Evolutionary conservation across 2,888 invertebrate genomes (phyloP), one percentile per base, ranked within the genome.

Genomic region (Acanthosepion pharaonis): DNA sequence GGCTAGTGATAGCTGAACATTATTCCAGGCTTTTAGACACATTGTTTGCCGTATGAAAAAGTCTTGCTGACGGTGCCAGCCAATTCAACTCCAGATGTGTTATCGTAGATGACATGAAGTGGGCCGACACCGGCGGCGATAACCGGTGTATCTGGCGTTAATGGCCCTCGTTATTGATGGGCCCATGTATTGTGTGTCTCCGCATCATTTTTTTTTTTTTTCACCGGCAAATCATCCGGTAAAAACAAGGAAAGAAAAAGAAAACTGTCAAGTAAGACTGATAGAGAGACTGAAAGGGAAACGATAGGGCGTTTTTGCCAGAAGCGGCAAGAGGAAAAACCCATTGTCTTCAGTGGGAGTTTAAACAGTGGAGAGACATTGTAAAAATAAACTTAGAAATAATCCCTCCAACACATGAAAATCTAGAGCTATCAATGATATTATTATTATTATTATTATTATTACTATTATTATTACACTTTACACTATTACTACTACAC

Each of bases 61-160:
- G n/a, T 78, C 18, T 78, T 15, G 78, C 78, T 78, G 11, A 78
- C 78, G 78, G 33, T 78, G 78, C n/a, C 15, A 78, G 78, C n/a
- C 78, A 15, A 78, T 78, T 78, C 33, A 33, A n/a, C 78, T n/a
- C 2, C 78, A 78, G 78, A 78, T 78, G 78, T 78, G 78, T 78
- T 78, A 78, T 78, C 33, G 78, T 78, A 78, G 78, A n/a, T 78
- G 78, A 78, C 78, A 78, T 78, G 78, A 78, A 78, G 78, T 78
- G 78, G 78, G 78, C n/a, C 11, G 78, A 78, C 78, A 78, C 78
- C 78, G 78, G 78, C 78, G 78, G 78, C 78, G n/a, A 78, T 78
- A 78, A 42, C 78, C 78, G 78, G 78, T 78, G 78, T 78, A 78
- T n/a, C n/a, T 78, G 78, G 78, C 78, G 78, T 78, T 78, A 78